phyloP scores from a whole-genome alignment of 2,888 invertebrate genomes.

The Anthophora plumipes region DNA sequence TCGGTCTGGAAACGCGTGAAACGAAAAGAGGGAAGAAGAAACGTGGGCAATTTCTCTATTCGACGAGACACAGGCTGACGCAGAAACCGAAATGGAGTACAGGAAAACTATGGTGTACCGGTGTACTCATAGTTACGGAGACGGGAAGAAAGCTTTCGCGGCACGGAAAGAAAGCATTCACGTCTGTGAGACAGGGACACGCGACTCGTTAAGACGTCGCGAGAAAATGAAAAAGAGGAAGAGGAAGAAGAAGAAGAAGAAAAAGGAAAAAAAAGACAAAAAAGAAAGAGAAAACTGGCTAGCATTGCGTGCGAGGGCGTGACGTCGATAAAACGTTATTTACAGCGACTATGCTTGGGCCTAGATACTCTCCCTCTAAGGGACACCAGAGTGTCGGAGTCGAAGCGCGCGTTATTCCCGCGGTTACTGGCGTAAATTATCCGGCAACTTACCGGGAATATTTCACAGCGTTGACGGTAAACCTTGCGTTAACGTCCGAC shows the following conservation, averaged over 20 bases:
- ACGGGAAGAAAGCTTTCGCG: not conserved
- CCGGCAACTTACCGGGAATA: slow-evolving; percentile 72
- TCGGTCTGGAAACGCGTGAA: slow-evolving; percentile 1
- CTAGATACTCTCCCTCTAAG: slow-evolving; percentile 48
- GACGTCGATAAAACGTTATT: slow-evolving; percentile 69
- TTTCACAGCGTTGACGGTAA: slow-evolving; percentile 75
- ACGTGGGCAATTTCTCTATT: not conserved
- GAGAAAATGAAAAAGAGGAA: slow-evolving; percentile 13
- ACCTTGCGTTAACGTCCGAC: slow-evolving; percentile 75
- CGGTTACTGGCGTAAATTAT: slow-evolving; percentile 73
- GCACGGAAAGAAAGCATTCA: slow-evolving; percentile 7
- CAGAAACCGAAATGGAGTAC: slow-evolving; percentile 7
- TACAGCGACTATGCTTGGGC: slow-evolving; percentile 55
- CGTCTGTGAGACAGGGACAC: slow-evolving; percentile 30
- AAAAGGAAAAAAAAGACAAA: not conserved
- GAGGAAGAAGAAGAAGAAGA: not conserved
- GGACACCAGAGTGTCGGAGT: slow-evolving; percentile 43
- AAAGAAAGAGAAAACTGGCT: not conserved
- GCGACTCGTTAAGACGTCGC: slow-evolving; percentile 55
- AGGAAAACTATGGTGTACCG: slow-evolving; percentile 12
- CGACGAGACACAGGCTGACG: not conserved
- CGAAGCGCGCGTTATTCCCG: slow-evolving; percentile 67
- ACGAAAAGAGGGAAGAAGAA: not conserved
- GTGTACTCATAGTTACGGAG: not conserved
- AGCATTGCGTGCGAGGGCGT: slow-evolving; percentile 63